Conservation (phyloP, 1,140 invertebrate species). For the Drosophila neocordata region DNA sequence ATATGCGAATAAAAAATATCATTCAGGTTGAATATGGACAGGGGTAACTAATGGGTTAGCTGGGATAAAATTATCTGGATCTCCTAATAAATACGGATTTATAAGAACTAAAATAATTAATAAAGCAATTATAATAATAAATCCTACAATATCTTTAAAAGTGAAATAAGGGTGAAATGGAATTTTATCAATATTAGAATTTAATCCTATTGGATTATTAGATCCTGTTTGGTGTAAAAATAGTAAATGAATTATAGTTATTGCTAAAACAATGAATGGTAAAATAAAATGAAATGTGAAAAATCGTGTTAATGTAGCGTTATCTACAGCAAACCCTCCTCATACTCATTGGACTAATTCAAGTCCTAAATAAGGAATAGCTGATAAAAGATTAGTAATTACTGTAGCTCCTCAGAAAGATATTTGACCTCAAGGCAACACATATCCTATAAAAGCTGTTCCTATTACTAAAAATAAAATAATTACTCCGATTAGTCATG, state of each 20-base stretch:
- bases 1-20: slow-evolving; percentile 90
- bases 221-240: slow-evolving; percentile 86
- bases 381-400: slow-evolving; percentile 88
- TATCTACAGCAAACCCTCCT: slow-evolving; percentile 88
- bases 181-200: slow-evolving; percentile 86
- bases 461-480: slow-evolving; percentile 86
- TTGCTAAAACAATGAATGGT: slow-evolving; percentile 86
- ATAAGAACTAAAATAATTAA: slow-evolving; percentile 83
- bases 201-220: slow-evolving; percentile 85
- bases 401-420: slow-evolving; percentile 89
- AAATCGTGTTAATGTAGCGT: slow-evolving; percentile 88
- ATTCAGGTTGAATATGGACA: slow-evolving; percentile 89
- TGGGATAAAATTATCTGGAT: slow-evolving; percentile 88
- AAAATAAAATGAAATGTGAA: slow-evolving; percentile 88
- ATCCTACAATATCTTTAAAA: slow-evolving; percentile 85
- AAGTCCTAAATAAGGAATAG: slow-evolving; percentile 86
- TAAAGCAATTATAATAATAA: slow-evolving; percentile 84
- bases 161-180: slow-evolving; percentile 86
- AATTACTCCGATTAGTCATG: slow-evolving; percentile 84
- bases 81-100: slow-evolving; percentile 85
- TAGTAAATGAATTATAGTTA: slow-evolving; percentile 86
- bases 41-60: slow-evolving; percentile 88
- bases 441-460: slow-evolving; percentile 88
- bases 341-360: slow-evolving; percentile 87
- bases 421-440: slow-evolving; percentile 89